Conservation (phyloP, 2,797 vertebrate genomes). For the Enteromius anoplus region DNA sequence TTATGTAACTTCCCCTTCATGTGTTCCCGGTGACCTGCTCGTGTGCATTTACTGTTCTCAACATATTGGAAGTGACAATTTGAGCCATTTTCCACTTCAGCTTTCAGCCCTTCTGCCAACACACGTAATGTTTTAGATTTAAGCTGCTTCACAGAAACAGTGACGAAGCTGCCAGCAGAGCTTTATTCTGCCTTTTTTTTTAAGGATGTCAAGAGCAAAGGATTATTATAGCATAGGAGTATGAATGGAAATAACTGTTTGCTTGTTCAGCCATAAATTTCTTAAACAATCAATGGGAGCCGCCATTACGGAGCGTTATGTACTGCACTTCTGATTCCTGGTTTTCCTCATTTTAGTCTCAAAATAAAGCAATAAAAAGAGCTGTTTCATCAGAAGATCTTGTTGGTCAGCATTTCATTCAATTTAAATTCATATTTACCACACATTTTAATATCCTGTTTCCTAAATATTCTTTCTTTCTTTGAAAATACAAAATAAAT, state of each 20-base stretch:
- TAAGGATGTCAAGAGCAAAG: not conserved
- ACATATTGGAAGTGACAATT: slow-evolving; percentile 45
- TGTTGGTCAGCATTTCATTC: not conserved
- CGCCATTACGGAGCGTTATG: not conserved
- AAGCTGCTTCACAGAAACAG: slow-evolving; percentile 18
- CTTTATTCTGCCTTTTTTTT: not conserved
- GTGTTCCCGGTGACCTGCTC: not conserved
- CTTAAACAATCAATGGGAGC: not conserved
- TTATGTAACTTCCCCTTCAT: not conserved
- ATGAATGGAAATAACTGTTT: not conserved
- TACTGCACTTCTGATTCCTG: not conserved
- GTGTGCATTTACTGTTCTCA: slow-evolving; percentile 9
- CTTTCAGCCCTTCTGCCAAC: slow-evolving; percentile 12
- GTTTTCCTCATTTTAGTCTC: not conserved
- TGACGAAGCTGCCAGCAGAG: not conserved
- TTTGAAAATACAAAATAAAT: not conserved
- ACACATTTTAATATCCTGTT: not conserved
- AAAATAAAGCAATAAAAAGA: not conserved
- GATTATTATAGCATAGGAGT: not conserved
- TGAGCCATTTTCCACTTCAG: slow-evolving; percentile 22
- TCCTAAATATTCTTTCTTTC: too few relatives aligned
- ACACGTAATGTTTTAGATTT: slow-evolving; percentile 22
- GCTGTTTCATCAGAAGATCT: not conserved
- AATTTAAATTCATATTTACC: too few relatives aligned
- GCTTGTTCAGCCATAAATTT: not conserved